Evolutionary conservation across 2,888 invertebrate genomes (phyloP).

Genomic region (Papilio protenor): DNA sequence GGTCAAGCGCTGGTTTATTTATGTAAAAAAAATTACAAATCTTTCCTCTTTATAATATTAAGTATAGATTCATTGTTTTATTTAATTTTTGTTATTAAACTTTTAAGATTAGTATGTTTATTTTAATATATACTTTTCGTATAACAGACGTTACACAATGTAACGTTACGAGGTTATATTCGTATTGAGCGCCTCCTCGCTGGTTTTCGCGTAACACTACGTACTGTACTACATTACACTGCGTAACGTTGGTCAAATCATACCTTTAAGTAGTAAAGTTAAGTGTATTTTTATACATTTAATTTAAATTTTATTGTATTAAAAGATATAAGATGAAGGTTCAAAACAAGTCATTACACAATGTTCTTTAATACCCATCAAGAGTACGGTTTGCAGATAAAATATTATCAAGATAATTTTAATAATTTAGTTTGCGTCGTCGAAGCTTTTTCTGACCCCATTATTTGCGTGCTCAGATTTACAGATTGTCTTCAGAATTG

Average conservation of each 20-base stretch:
- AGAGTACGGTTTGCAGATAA: conserved; percentile 21
- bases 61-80: no score
- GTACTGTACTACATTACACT: no score
- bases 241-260: no score
- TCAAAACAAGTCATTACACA: conserved; percentile 12
- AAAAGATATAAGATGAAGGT: background rate
- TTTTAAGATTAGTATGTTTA: background rate
- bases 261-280: background rate
- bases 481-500: background rate
- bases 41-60: no score
- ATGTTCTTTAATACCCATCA: conserved; percentile 9
- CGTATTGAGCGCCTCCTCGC: no score
- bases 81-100: background rate
- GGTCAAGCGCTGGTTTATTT: no score
- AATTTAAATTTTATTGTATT: background rate
- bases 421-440: background rate
- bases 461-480: background rate
- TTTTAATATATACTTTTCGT: no score
- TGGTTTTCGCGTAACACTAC: no score
- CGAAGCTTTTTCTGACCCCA: background rate
- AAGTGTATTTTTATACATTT: background rate
- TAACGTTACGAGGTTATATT: no score
- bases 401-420: background rate
- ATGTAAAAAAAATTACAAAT: no score
- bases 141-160: no score